These are phyloP conservation scores for Tiphia femorata DNA, from an alignment of 2,888 invertebrate genomes.

Conservation along the genomic window DNA sequence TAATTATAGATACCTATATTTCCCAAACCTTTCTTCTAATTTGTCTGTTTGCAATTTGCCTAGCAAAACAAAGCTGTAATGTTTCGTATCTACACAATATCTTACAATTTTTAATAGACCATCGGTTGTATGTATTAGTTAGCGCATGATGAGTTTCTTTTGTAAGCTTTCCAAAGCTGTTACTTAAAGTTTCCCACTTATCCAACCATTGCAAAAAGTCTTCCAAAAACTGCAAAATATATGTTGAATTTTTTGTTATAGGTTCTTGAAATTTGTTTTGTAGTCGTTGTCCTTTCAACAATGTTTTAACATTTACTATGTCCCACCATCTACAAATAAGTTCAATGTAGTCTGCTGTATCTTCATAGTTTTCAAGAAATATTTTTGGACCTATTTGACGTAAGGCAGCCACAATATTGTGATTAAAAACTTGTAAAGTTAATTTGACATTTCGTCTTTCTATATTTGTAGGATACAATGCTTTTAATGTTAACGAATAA, in stretches of 20 bases:
- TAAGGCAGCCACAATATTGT: neutral
- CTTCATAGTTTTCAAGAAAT: neutral
- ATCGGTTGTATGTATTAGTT: neutral
- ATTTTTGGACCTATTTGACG: neutral
- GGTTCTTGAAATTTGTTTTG: neutral
- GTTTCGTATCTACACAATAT: too few species aligned
- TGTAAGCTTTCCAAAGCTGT: neutral
- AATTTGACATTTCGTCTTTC: neutral
- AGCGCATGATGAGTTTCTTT: neutral
- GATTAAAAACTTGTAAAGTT: neutral
- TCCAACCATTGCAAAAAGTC: neutral
- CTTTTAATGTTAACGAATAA: neutral
- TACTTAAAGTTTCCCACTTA: neutral
- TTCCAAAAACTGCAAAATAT: neutral
- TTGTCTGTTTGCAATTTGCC: too few species aligned
- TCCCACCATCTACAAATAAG: neutral
- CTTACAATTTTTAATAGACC: neutral
- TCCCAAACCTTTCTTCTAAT: too few species aligned
- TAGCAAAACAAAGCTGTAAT: too few species aligned
- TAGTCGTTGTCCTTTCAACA: neutral
- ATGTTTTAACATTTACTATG: neutral
- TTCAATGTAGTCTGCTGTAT: neutral
- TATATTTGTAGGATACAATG: neutral
- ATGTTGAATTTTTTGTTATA: neutral
- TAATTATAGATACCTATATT: too few species aligned